Conservation (phyloP, 1,140 invertebrate genomes). For the Drosophila sturtevanti region DNA sequence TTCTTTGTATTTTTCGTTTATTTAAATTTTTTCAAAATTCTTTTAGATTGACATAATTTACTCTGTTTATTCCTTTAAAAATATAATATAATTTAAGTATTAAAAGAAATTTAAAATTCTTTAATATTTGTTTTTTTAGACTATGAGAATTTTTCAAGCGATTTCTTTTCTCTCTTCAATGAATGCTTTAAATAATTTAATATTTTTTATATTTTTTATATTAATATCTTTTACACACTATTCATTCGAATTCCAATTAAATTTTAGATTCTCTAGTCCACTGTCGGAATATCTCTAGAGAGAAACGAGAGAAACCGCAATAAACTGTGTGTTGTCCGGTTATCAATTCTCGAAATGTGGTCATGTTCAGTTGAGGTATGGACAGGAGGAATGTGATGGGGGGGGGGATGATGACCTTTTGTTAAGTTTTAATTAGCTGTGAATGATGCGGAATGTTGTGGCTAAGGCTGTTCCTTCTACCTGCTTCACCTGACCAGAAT, state of each 20-base stretch:
- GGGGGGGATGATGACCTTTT: conserved; percentile 3
- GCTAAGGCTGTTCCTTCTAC: background rate
- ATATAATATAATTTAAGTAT: no score
- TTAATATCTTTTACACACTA: no score
- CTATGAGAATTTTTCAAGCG: no score
- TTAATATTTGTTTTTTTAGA: no score
- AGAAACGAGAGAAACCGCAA: background rate
- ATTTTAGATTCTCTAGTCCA: background rate
- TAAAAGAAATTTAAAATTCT: no score
- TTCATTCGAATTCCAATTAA: conserved; percentile 1
- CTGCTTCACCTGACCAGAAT: background rate
- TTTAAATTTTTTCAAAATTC: no score
- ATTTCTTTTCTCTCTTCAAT: no score
- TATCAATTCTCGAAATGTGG: background rate
- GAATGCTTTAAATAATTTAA: no score
- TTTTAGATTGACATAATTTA: no score
- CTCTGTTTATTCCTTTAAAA: no score
- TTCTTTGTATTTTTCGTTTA: no score
- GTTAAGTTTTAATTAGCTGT: conserved; percentile 1
- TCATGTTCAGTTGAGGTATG: background rate
- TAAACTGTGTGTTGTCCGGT: background rate
- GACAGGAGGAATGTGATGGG: background rate
- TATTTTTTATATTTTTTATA: no score
- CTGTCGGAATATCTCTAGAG: background rate
- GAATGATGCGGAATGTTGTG: conserved; percentile 1